phyloP scores from a whole-genome alignment of 2,888 invertebrate genomes.

The Lacanobia wlatinum region DNA sequence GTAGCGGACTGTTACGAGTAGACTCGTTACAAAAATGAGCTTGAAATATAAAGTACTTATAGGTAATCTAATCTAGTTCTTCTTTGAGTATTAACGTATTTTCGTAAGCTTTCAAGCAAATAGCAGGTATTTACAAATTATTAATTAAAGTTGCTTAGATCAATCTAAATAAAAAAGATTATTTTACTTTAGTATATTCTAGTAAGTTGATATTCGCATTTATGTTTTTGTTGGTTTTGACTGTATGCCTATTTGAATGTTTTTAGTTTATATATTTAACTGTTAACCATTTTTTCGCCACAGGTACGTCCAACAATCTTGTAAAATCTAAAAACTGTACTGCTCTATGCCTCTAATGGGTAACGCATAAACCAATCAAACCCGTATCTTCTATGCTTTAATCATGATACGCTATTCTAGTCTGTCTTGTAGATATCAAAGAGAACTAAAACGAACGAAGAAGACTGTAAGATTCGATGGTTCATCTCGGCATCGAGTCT shows the following conservation, averaged over 20 bases:
- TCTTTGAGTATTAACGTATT: slow-evolving; percentile 57
- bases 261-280: slow-evolving; percentile 64
- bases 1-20: slow-evolving; percentile 61
- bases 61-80: slow-evolving; percentile 46
- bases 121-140: slow-evolving; percentile 64
- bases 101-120: slow-evolving; percentile 65
- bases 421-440: slow-evolving; percentile 68
- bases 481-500: slow-evolving; percentile 74
- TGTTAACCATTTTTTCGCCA: slow-evolving; percentile 81
- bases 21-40: slow-evolving; percentile 49
- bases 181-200: slow-evolving; percentile 25
- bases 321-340: slow-evolving; percentile 71
- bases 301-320: slow-evolving; percentile 83
- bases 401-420: slow-evolving; percentile 68
- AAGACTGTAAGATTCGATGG: slow-evolving; percentile 75
- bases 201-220: slow-evolving; percentile 39
- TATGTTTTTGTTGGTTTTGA: slow-evolving; percentile 33
- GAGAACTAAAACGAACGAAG: slow-evolving; percentile 69
- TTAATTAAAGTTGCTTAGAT: slow-evolving; percentile 54
- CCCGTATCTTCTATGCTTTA: slow-evolving; percentile 71
- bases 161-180: slow-evolving; percentile 27
- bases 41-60: slow-evolving; percentile 45
- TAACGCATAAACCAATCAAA: slow-evolving; percentile 69
- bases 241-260: slow-evolving; percentile 54
- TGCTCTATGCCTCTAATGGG: slow-evolving; percentile 71